Percentiles rank a stretch among this genome's conserved stretches.
Conservation (phyloP, 2,113 vertebrate species). For the Bothrops jararaca region DNA sequence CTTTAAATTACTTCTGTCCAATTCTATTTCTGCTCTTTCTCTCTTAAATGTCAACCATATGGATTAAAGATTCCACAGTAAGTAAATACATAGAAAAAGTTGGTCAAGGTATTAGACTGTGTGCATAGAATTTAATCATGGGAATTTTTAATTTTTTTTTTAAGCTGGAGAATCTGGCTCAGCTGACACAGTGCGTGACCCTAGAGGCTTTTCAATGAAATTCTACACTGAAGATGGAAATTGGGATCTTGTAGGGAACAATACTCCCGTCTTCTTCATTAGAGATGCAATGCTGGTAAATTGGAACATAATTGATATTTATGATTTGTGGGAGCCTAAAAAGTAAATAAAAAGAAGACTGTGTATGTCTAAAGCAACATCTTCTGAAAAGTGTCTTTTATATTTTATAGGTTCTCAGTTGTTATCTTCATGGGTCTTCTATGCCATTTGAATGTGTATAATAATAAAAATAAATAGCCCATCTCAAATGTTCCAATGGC, state of each 20-base stretch:
- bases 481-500: background rate
- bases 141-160: background rate
- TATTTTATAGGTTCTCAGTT: background rate
- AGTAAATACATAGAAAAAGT: background rate
- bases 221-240: constrained; percentile 96
- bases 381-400: background rate
- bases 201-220: constrained; percentile 93
- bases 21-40: background rate
- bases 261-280: constrained; percentile 96
- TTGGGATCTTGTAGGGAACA: constrained; percentile 96
- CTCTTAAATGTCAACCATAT: background rate
- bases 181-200: constrained; percentile 91
- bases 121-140: background rate
- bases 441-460: background rate
- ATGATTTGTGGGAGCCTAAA: background rate
- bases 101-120: background rate
- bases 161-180: constrained; percentile 92
- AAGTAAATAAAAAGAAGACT: background rate
- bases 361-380: background rate
- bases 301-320: background rate
- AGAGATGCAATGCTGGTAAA: constrained; percentile 86
- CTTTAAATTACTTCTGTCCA: background rate
- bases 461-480: background rate
- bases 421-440: background rate
- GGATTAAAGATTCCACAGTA: background rate